Evolutionary conservation across 2,888 invertebrate species (phyloP).

Genomic region (Cosmorhoe ocellata): DNA sequence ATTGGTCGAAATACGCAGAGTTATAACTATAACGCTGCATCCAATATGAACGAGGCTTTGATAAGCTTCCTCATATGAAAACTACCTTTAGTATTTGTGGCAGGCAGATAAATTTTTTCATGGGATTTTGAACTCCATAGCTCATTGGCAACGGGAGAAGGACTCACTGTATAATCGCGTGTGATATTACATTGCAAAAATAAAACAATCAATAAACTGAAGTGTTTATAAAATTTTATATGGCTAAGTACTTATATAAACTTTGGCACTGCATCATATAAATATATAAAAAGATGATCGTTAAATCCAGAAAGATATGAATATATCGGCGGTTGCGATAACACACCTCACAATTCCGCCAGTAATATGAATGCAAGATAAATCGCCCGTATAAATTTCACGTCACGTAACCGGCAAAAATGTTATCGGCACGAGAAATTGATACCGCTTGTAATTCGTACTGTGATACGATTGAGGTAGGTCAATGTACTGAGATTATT

Average conservation of each 20-base stretch:
- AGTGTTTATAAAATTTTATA: too few species aligned
- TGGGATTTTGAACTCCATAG: neutral
- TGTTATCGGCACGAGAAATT: conserved; percentile 75
- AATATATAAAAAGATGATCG: conserved; percentile 26
- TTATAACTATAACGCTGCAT: conserved; percentile 7
- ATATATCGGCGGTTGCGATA: conserved; percentile 65
- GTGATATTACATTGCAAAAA: too few species aligned
- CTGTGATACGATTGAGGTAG: conserved; percentile 58
- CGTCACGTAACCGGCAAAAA: conserved; percentile 79
- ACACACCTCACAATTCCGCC: conserved; percentile 72
- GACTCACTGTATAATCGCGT: too few species aligned
- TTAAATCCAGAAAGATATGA: conserved; percentile 57
- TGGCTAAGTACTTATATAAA: too few species aligned
- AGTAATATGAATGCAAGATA: conserved; percentile 78
- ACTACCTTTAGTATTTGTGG: neutral
- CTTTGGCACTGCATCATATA: too few species aligned
- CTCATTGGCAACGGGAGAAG: too few species aligned
- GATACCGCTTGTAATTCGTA: conserved; percentile 60
- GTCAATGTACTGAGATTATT: conserved; percentile 51
- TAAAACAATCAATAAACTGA: too few species aligned
- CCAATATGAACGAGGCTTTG: conserved; percentile 9
- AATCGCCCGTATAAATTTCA: conserved; percentile 78
- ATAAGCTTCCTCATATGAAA: conserved; percentile 7
- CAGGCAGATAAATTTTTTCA: too few species aligned
- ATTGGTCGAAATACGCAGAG: conserved; percentile 3